Evolutionary conservation across 2,888 invertebrate genomes (phyloP), one percentile per base, ranked within the genome.

Genomic region (Drosophila rellima): DNA sequence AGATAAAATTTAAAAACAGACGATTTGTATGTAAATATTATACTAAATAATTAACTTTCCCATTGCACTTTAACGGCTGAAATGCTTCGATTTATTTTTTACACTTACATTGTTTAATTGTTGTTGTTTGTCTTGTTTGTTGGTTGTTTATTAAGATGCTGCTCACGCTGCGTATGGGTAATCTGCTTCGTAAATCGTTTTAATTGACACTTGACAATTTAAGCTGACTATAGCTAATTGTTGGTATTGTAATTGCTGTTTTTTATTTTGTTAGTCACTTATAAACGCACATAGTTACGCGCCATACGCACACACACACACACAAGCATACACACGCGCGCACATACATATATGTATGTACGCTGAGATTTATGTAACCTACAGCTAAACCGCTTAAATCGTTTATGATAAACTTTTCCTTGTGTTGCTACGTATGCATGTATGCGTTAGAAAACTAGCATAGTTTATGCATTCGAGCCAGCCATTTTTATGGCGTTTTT

Each of bases 331-430:
- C 48, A 61, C 78, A 57, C 48, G 57, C 54, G 74, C 55, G 48
- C 44, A 73, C 50, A 40, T 37, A 44, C 44, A 50, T 47, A 63
- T 69, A 63, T 29, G 55, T 45, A 56, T 45, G 57, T 61, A 63
- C 48, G 61, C 54, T 31, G 65, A 71, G 87, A 88, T 86, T 83
- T 88, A 84, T 88, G 75, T 87, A 88, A 86, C 72, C 66, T 69
- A 88, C 80, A 73, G 77, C 59, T 52, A 52, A 57, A 78, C 62
- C 45, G n/a, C 64, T 37, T 56, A 39, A 52, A 61, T 50, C 26
- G 33, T 23, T 42, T 35, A 40, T 29, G 26, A 17, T 44, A 57
- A 60, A 18, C 40, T 45, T 48, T 55, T 17, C 11, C 20, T 31
- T 42, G 7, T 39, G 29, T 52, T 56, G 29, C n/a, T 37, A 26